phyloP scores from a whole-genome alignment of 2,888 invertebrate genomes.

The Glyphotaelius pellucidus region DNA sequence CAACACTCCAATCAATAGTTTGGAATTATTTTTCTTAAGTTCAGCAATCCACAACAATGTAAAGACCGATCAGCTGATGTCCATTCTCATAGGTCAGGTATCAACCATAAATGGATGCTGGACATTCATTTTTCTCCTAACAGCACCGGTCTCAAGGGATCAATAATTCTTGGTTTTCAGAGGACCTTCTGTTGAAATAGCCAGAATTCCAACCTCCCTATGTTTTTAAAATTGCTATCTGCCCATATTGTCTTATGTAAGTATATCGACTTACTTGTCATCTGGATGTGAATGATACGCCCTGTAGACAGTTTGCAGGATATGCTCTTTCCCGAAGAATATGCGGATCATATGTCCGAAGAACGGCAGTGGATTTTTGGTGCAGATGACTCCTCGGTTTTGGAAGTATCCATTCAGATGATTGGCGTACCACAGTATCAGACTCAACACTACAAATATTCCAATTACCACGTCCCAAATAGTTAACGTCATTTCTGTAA shows the following conservation, averaged over 20 bases:
- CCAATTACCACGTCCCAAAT: slow-evolving; percentile 42
- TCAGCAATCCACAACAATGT: too few relatives aligned
- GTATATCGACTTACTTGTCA: slow-evolving; percentile 55
- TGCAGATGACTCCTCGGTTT: slow-evolving; percentile 53
- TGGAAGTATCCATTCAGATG: slow-evolving; percentile 56
- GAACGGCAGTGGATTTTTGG: slow-evolving; percentile 64
- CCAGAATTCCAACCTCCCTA: neutral
- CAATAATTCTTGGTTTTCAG: too few relatives aligned
- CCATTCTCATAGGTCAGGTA: too few relatives aligned
- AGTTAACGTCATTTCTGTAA: slow-evolving; percentile 48
- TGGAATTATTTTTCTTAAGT: too few relatives aligned
- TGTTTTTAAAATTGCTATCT: neutral
- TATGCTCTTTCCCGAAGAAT: slow-evolving; percentile 61
- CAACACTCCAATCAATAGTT: too few relatives aligned
- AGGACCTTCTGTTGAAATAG: neutral
- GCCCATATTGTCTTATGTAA: neutral
- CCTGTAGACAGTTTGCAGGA: slow-evolving; percentile 55
- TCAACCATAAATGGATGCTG: too few relatives aligned
- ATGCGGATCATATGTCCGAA: slow-evolving; percentile 65
- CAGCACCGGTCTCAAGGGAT: too few relatives aligned
- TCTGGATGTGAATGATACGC: slow-evolving; percentile 58
- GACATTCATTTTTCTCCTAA: too few relatives aligned
- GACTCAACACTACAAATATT: slow-evolving; percentile 26
- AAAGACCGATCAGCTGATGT: too few relatives aligned
- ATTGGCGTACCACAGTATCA: slow-evolving; percentile 54